Evolutionary conservation across 2,113 vertebrate genomes (phyloP).

Genomic region (Eurypyga helias): DNA sequence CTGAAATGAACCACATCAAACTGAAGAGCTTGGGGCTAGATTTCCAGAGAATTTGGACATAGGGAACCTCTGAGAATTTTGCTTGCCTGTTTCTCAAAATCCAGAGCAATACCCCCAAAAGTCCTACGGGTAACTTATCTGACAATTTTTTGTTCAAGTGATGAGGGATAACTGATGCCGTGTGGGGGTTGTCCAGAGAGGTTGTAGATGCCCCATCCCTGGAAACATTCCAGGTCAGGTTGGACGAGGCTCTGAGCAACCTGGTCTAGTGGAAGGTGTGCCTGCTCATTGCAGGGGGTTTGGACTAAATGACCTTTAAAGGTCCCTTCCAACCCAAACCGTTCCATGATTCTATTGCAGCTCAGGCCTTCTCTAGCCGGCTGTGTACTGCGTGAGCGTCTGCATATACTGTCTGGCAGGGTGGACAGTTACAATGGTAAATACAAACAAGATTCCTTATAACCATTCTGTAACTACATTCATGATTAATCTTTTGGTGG

Average conservation of each 20-base stretch:
- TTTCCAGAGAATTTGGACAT: background rate
- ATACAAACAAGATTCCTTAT: background rate
- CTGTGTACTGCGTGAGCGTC: background rate
- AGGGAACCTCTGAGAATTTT: background rate
- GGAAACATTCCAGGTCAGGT: no score
- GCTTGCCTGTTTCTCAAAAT: background rate
- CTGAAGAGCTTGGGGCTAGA: background rate
- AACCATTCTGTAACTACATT: background rate
- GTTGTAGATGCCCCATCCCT: no score
- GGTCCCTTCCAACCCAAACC: no score
- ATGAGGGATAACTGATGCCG: fast-evolving
- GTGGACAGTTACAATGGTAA: background rate
- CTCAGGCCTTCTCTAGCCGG: background rate
- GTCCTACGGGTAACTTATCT: background rate
- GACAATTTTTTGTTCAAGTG: background rate
- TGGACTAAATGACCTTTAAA: no score
- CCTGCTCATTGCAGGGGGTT: no score
- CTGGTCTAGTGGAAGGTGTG: no score
- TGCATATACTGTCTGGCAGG: fast-evolving
- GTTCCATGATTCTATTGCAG: background rate
- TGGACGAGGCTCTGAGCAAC: no score
- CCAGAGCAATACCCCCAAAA: background rate
- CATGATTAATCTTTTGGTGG: background rate
- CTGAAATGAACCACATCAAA: conserved; percentile 38
- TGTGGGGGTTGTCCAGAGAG: background rate